Evolutionary conservation across 2,888 invertebrate genomes (phyloP).

Genomic region (Lithophane semibrunnea): DNA sequence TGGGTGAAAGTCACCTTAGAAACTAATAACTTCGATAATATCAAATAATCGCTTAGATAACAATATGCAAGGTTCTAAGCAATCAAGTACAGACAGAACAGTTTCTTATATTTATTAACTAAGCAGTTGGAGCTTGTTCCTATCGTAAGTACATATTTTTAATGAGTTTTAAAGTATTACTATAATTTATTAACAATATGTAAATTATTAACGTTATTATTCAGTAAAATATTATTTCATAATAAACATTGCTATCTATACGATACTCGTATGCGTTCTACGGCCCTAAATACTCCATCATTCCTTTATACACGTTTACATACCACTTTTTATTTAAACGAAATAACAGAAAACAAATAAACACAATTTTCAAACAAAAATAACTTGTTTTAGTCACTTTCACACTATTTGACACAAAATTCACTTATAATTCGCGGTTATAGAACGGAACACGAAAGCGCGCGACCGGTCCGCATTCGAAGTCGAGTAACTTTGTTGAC

Average conservation of each 20-base stretch:
- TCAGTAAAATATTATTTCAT: conserved; percentile 21
- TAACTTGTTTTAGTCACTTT: conserved; percentile 73
- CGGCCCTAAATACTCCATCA: conserved; percentile 72
- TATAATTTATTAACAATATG: not conserved
- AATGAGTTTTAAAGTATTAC: not conserved
- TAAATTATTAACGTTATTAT: conserved; percentile 2
- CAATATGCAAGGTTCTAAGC: not conserved
- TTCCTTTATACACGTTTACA: conserved; percentile 69
- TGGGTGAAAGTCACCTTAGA: conserved; percentile 69
- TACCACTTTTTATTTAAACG: conserved; percentile 67
- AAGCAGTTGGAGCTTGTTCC: not conserved
- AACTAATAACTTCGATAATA: conserved; percentile 49
- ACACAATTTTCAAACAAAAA: conserved; percentile 60
- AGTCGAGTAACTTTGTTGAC: conserved; percentile 88
- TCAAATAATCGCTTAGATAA: conserved; percentile 52
- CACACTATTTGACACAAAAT: conserved; percentile 71
- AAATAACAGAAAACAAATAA: conserved; percentile 58
- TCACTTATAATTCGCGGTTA: conserved; percentile 71
- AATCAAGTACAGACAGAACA: not conserved
- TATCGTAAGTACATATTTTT: not conserved
- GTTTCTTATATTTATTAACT: not conserved
- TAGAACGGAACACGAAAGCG: conserved; percentile 70
- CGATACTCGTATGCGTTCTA: conserved; percentile 36
- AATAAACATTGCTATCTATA: conserved; percentile 45
- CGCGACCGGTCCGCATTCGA: conserved; percentile 78